Conservation (phyloP, 2,888 invertebrate species). For the Meloe dianella region DNA sequence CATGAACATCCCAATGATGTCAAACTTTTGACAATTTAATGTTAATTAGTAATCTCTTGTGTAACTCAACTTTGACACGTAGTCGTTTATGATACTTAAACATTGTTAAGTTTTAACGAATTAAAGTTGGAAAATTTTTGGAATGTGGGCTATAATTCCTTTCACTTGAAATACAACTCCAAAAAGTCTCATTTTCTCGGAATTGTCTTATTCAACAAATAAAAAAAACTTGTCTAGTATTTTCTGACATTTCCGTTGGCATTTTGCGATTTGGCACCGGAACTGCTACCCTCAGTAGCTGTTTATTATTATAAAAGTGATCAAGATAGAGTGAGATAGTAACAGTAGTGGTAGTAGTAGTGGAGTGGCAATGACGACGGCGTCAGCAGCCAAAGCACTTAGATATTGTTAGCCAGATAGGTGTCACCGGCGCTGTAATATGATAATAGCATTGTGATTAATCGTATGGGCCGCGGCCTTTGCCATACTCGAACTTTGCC, state of each 20-base stretch:
- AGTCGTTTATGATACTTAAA: no score
- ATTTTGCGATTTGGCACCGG: slow-evolving; percentile 5
- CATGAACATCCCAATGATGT: not conserved
- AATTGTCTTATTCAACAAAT: not conserved
- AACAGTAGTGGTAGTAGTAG: not conserved
- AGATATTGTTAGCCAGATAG: slow-evolving; percentile 44
- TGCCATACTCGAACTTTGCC: slow-evolving; percentile 53
- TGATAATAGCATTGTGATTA: slow-evolving; percentile 55
- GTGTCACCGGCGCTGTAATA: slow-evolving; percentile 53
- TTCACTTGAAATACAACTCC: not conserved
- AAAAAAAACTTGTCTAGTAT: not conserved
- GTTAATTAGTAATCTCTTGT: not conserved
- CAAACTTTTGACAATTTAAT: not conserved
- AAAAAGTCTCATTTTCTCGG: not conserved
- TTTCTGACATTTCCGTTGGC: slow-evolving; percentile 1
- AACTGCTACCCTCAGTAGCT: not conserved
- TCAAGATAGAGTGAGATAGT: not conserved
- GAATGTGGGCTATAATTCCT: no score
- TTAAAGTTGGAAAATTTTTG: no score
- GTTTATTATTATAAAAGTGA: not conserved
- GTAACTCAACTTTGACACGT: not conserved
- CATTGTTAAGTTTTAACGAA: no score
- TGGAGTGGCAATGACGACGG: slow-evolving; percentile 11
- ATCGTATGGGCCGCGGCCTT: slow-evolving; percentile 49
- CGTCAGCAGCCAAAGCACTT: slow-evolving; percentile 29